Evolutionary conservation across 2,113 vertebrate genomes (phyloP).

Genomic region (Myanophis thanlyinensis): DNA sequence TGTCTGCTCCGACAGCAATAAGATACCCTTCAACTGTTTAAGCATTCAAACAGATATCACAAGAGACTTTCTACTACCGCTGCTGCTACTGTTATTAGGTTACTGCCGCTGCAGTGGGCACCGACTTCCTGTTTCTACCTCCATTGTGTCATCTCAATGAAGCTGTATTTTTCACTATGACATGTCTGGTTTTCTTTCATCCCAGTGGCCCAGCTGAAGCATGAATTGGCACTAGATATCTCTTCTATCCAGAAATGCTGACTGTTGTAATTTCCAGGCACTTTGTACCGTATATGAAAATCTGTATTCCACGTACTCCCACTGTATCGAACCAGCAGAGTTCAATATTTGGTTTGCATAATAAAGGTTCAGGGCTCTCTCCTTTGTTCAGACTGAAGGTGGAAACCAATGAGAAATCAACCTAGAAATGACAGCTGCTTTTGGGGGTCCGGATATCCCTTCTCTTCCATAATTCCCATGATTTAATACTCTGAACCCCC

Average conservation of each 20-base stretch:
- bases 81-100: constrained; percentile 26
- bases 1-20: constrained; percentile 49
- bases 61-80: constrained; percentile 38
- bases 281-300: not conserved
- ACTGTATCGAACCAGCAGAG: not conserved
- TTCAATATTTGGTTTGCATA: not conserved
- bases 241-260: constrained; percentile 16
- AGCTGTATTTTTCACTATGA: constrained; percentile 27
- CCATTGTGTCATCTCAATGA: constrained; percentile 7
- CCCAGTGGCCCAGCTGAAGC: constrained; percentile 12
- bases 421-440: too few species aligned
- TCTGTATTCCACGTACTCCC: not conserved
- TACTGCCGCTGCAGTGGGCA: constrained; percentile 42
- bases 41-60: constrained; percentile 36
- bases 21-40: constrained; percentile 43
- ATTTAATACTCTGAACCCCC: constrained; percentile 86
- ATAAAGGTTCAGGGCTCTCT: too few species aligned
- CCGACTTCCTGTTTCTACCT: constrained; percentile 53
- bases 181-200: not conserved
- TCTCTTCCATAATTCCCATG: constrained; percentile 57
- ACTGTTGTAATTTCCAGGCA: constrained; percentile 38
- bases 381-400: too few species aligned
- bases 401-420: too few species aligned
- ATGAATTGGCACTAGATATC: not conserved
- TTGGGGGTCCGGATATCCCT: too few species aligned